These are phyloP conservation scores for Epizoanthus rinbou DNA, from an alignment of 92 coral and sea anemone species.

Conservation along the genomic window DNA sequence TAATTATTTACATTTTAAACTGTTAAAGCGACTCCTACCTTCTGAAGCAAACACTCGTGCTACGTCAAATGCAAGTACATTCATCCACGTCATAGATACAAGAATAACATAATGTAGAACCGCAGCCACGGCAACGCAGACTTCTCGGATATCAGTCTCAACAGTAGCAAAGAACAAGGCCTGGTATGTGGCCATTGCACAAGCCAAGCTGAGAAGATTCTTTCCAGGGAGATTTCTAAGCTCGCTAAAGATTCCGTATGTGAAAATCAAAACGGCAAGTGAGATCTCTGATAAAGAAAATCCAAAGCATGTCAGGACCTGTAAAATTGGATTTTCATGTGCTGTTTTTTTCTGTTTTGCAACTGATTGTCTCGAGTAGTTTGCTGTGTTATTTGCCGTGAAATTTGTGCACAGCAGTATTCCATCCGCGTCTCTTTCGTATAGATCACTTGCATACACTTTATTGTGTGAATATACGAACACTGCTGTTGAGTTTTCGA, in stretches of 20 bases:
- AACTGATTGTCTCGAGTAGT: background rate
- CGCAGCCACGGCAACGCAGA: constrained; percentile 24
- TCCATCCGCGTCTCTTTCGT: background rate
- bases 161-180: constrained; percentile 20
- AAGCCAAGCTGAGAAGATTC: constrained; percentile 9
- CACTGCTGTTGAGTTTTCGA: background rate
- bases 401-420: constrained; percentile 23
- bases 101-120: constrained; percentile 23
- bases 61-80: constrained; percentile 31
- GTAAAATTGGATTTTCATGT: constrained; percentile 1
- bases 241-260: constrained; percentile 27
- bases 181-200: constrained; percentile 30
- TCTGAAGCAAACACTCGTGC: constrained; percentile 29
- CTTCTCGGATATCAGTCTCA: background rate
- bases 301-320: background rate
- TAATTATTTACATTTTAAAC: background rate
- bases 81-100: constrained; percentile 35
- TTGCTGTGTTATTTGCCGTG: constrained; percentile 11
- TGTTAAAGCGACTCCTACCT: background rate
- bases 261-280: constrained; percentile 15
- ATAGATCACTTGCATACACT: background rate
- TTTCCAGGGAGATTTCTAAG: constrained; percentile 38
- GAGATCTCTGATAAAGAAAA: constrained; percentile 32
- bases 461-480: constrained; percentile 25
- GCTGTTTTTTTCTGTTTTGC: background rate